Percentiles rank a stretch among this genome's conserved stretches.
phyloP scores from a whole-genome alignment of 1,140 invertebrate genomes.

The Hyposmocoma kahamanoa region DNA sequence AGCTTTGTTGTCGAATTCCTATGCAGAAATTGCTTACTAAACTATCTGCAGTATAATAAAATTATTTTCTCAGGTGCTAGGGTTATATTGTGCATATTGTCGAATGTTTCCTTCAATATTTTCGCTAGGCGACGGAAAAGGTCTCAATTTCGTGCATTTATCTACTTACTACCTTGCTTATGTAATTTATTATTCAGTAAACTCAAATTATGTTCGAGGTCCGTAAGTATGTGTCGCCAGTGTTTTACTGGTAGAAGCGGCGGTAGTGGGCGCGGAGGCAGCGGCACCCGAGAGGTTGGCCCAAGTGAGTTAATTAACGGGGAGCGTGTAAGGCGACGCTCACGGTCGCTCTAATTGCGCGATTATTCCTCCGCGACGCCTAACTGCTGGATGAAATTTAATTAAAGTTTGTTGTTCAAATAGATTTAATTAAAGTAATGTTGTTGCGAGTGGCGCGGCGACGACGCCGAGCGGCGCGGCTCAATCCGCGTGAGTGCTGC shows the following conservation, averaged over 20 bases:
- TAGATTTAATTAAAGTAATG: constrained; percentile 74
- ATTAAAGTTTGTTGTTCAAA: constrained; percentile 74
- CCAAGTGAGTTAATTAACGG: constrained; percentile 71
- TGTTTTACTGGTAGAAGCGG: not conserved
- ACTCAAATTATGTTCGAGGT: not conserved
- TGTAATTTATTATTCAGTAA: too few species aligned
- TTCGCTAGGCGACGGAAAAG: too few species aligned
- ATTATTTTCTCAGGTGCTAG: too few species aligned
- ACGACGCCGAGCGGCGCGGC: constrained; percentile 41
- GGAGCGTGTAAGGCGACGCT: constrained; percentile 70
- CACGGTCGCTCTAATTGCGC: constrained; percentile 71
- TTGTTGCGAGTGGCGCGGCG: constrained; percentile 61
- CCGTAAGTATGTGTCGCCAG: not conserved
- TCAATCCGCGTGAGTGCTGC: constrained; percentile 71
- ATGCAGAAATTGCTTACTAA: too few species aligned
- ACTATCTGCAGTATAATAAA: too few species aligned
- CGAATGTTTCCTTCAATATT: too few species aligned
- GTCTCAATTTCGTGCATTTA: too few species aligned
- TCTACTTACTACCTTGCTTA: too few species aligned
- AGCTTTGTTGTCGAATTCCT: too few species aligned
- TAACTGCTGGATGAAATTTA: constrained; percentile 73
- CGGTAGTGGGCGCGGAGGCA: not conserved
- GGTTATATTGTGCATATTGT: too few species aligned
- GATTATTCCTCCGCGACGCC: constrained; percentile 72
- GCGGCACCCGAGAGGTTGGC: constrained; percentile 26